Evolutionary conservation across 2,113 vertebrate species (phyloP), one percentile per base, ranked within the genome.

Genomic region (Delphinus delphis): DNA sequence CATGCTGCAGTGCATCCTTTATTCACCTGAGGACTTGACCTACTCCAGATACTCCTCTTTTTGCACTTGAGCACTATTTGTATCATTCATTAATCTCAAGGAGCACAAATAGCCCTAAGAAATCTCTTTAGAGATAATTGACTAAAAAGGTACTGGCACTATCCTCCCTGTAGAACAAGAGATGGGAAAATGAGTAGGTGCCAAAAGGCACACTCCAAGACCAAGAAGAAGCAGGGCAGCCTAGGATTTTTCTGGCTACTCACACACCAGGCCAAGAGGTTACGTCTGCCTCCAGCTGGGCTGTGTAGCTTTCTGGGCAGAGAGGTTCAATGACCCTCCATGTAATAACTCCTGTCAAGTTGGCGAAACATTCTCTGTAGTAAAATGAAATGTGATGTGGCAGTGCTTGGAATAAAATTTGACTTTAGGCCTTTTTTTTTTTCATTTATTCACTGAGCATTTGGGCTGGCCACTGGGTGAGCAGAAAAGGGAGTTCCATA

Each of bases 1-100:
- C 20, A 31, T 21, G 14, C 81, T 53, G 53, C 53, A 53, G 93
- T 58, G 79, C 26, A 90, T 82, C 50, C 13, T 71, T 85, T 17
- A 50, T 41, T 77, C 93, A 85, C 74, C 96, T 47, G 31, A 98
- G 44, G 71, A 13, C 76, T 77, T 92, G 92, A 87, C 77, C 93
- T 53, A 41, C 92, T 89, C 88, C 44, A 44, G 77, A 3, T 18
- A 44, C 50, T 92, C 94, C 88, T 63, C 12, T 97, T 95, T 95
- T 70, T 93, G 17, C 88, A 96, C 55, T 91, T 92, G 86, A 60
- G 74, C 58, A 95, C 84, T 95, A 94, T 76, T 84, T 87, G 26
- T 74, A 44, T 85, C 70, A 41, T 9, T 93, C 18, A 91, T 67
- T 36, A n/a, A 94, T 93, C 53, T 92, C 26, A 62, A 83, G 65